Evolutionary conservation across 1,140 invertebrate species (phyloP).

Genomic region (Carcinoscorpius rotundicauda): DNA sequence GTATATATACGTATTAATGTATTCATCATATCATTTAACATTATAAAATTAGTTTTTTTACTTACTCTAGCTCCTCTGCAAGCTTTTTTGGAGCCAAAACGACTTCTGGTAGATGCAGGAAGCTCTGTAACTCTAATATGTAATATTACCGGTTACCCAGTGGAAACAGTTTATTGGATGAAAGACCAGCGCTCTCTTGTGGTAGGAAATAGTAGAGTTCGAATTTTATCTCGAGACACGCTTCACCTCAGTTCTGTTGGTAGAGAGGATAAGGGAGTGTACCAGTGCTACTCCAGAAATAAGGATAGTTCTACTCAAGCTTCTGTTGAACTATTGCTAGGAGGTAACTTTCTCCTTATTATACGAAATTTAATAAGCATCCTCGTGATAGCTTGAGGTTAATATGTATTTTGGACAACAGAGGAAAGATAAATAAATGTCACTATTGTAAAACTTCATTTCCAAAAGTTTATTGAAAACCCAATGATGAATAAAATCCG

Average conservation of each 20-base stretch:
- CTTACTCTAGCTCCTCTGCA: slow-evolving; percentile 12
- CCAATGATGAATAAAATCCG: too few species aligned
- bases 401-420: too few species aligned
- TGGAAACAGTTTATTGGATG: slow-evolving; percentile 30
- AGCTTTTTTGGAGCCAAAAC: slow-evolving; percentile 19
- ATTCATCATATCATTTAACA: neutral
- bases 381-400: too few species aligned
- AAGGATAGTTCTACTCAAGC: slow-evolving; percentile 74
- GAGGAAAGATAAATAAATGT: too few species aligned
- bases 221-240: slow-evolving; percentile 27
- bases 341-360: slow-evolving; percentile 45
- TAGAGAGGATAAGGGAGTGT: slow-evolving; percentile 69
- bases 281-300: slow-evolving; percentile 77
- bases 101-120: slow-evolving; percentile 41
- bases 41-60: neutral
- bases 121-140: slow-evolving; percentile 20
- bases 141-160: slow-evolving; percentile 22
- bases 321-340: slow-evolving; percentile 63
- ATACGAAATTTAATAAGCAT: neutral
- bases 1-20: neutral
- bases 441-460: too few species aligned
- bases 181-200: slow-evolving; percentile 62
- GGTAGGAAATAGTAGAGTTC: slow-evolving; percentile 30
- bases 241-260: slow-evolving; percentile 54
- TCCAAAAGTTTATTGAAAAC: too few species aligned